phyloP scores from a whole-genome alignment of 2,888 invertebrate genomes.

The Ephialtes manifestator region DNA sequence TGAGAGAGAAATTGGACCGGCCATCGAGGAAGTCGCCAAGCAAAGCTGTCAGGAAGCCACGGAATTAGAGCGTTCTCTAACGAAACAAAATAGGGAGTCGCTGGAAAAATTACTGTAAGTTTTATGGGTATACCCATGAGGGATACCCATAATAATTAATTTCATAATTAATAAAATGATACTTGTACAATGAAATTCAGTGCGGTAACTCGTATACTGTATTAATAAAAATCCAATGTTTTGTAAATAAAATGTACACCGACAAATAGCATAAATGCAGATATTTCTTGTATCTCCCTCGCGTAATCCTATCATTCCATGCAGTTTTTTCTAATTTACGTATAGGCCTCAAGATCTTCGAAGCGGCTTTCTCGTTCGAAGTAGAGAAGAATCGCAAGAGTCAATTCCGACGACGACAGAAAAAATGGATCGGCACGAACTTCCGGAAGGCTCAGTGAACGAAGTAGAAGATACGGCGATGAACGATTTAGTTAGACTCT shows the following conservation, averaged over 20 bases:
- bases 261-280: constrained; percentile 9
- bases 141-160: too few relatives aligned
- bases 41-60: constrained; percentile 60
- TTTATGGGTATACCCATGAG: too few relatives aligned
- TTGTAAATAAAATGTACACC: constrained; percentile 40
- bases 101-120: constrained; percentile 42
- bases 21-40: constrained; percentile 56
- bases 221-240: neutral
- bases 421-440: neutral
- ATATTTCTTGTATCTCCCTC: constrained; percentile 13
- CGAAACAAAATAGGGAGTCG: constrained; percentile 50
- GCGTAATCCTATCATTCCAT: constrained; percentile 18
- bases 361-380: constrained; percentile 29
- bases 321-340: neutral
- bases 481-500: constrained; percentile 6
- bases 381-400: constrained; percentile 32
- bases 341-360: constrained; percentile 48
- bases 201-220: neutral
- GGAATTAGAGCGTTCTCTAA: constrained; percentile 56
- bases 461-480: constrained; percentile 9
- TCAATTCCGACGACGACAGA: neutral
- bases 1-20: constrained; percentile 62
- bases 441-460: neutral
- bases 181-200: too few relatives aligned
- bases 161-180: too few relatives aligned